These are phyloP conservation scores for Drepanosiphum platanoidis DNA, from an alignment of 2,888 invertebrate species.

Conservation along the genomic window DNA sequence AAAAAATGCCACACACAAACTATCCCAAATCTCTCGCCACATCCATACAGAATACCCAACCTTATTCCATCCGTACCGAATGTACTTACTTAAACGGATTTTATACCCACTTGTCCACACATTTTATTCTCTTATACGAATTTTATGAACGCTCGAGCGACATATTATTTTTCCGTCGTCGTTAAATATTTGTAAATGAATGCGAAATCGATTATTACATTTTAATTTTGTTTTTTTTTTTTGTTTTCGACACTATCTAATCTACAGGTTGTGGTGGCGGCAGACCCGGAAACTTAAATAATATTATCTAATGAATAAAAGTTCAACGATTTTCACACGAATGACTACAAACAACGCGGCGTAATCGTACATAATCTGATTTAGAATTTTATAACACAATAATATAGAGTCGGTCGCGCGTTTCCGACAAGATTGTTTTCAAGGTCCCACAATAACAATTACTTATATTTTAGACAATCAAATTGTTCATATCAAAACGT, in stretches of 20 bases:
- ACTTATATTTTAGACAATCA: neutral
- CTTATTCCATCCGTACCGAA: too few relatives aligned
- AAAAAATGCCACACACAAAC: too few relatives aligned
- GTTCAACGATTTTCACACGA: constrained; percentile 23
- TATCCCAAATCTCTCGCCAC: too few relatives aligned
- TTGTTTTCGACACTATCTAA: constrained; percentile 13
- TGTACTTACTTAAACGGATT: too few relatives aligned
- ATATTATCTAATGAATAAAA: constrained; percentile 25
- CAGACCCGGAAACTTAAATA: constrained; percentile 24
- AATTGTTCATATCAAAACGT: neutral
- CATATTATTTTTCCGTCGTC: neutral
- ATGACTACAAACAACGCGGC: constrained; percentile 32
- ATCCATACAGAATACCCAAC: too few relatives aligned
- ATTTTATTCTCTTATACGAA: neutral
- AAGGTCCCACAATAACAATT: constrained; percentile 29
- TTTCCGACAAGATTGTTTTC: constrained; percentile 31
- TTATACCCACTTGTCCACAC: neutral
- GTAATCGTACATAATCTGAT: constrained; percentile 34
- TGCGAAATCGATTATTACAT: neutral
- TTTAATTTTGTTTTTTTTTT: too few relatives aligned
- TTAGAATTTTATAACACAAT: constrained; percentile 14
- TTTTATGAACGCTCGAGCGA: neutral
- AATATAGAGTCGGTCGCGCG: too few relatives aligned
- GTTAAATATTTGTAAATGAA: neutral
- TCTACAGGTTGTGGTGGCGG: neutral